Evolutionary conservation across 2,888 invertebrate genomes (phyloP), one percentile per base, ranked within the genome.

Genomic region (Ernsta delagoae): DNA sequence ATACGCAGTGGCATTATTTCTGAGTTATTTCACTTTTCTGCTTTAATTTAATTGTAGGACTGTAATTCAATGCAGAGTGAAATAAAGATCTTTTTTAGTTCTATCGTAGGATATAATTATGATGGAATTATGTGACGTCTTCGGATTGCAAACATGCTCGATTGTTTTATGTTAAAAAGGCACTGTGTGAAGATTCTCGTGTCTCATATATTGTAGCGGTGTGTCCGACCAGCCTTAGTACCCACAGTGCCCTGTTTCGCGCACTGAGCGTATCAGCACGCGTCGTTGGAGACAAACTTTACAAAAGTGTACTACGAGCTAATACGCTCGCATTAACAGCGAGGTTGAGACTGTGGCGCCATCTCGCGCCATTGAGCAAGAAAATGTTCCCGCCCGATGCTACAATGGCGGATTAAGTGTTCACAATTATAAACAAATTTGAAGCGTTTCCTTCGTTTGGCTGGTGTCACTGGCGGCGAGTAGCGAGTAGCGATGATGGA

Each of bases 401-500:
- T 34, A 61, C 60, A 61, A 61, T 61, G 50, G 50, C 6, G 48
- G 12, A 24, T 50, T 48, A 61, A 61, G 50, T 61, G 61, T 4
- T 61, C 48, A 48, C 34, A 60, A 60, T 60, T 60, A 60, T 60
- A 60, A 60, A 45, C 60, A 60, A 60, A 60, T 60, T 60, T 60
- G 45, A 60, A n/a, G 24, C 31, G 31, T 60, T 60, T 31, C 31
- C 45, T 11, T 60, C 31, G 2, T n/a, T 45, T 45, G 5, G 7
- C 1, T 5, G 6, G 60, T 45, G 4, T 7, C n/a, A 60, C 45
- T 7, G 4, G 5, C 7, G 16, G 34, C 60, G 43, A 11, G n/a
- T 4, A n/a, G 11, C 45, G 43, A 24, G 43, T 24, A 59, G 31
- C 45, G 43, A 36, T 36, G 24, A 24, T 24, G 24, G 24, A 24